Evolutionary conservation across 2,888 invertebrate genomes (phyloP).

Genomic region (Luffia ferchaultella): DNA sequence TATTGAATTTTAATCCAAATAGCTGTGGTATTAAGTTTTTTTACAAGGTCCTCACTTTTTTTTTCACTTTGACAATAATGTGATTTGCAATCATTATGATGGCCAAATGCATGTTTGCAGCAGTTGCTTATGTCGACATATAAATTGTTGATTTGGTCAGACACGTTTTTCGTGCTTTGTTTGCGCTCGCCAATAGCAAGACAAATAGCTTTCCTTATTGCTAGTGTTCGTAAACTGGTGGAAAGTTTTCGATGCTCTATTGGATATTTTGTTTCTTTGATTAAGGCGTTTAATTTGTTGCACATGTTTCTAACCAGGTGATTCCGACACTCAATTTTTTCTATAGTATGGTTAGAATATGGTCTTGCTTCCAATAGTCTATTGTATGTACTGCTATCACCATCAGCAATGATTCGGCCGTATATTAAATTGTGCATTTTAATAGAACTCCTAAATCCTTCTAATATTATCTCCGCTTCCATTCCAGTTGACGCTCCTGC

Average conservation of each 20-base stretch:
- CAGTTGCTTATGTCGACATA: slow-evolving; percentile 13
- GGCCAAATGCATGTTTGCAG: slow-evolving; percentile 21
- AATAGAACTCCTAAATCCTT: slow-evolving; percentile 23
- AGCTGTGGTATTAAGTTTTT: slow-evolving; percentile 9
- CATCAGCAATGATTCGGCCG: slow-evolving; percentile 25
- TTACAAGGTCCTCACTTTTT: background rate
- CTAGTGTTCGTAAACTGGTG: slow-evolving; percentile 12
- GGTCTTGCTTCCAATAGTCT: slow-evolving; percentile 18
- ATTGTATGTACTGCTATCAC: slow-evolving; percentile 26
- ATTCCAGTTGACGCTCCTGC: slow-evolving; percentile 23
- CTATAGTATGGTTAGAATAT: slow-evolving; percentile 16
- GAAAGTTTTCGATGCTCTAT: slow-evolving; percentile 8
- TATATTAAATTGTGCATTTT: slow-evolving; percentile 23
- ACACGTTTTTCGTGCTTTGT: background rate
- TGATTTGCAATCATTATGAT: slow-evolving; percentile 16
- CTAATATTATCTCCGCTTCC: slow-evolving; percentile 25
- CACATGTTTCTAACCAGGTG: slow-evolving; percentile 21
- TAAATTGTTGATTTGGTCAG: slow-evolving; percentile 3
- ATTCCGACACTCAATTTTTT: slow-evolving; percentile 27
- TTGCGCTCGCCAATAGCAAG: slow-evolving; percentile 7
- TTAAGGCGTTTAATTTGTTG: slow-evolving; percentile 6
- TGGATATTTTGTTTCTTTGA: slow-evolving; percentile 14
- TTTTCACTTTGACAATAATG: slow-evolving; percentile 14
- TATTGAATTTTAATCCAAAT: slow-evolving; percentile 11
- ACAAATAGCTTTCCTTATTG: slow-evolving; percentile 11